A percentile compares a stretch with the other conserved stretches of the same genome.
These are phyloP conservation scores for Lissocephala sabroskyi DNA, from an alignment of 2,888 invertebrate species.

Conservation along the genomic window DNA sequence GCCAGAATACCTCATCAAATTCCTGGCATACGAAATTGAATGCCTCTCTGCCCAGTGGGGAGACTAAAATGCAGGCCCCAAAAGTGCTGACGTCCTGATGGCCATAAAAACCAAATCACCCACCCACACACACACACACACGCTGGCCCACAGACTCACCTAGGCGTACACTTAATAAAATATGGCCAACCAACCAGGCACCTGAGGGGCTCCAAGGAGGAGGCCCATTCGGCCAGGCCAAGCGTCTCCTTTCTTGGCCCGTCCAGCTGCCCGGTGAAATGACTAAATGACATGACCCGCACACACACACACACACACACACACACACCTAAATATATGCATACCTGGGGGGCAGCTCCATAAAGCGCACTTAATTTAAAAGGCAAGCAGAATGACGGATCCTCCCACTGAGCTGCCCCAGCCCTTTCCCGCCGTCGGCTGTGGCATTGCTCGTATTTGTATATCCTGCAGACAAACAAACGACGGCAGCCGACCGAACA, in stretches of 20 bases:
- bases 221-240: no score
- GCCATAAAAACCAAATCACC: no score
- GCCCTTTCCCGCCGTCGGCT: neutral
- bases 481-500: neutral
- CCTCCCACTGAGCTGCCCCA: neutral
- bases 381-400: neutral
- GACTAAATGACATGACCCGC: neutral
- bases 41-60: no score
- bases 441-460: neutral
- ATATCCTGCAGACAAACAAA: neutral
- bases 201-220: no score
- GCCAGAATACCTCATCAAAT: neutral
- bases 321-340: neutral
- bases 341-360: neutral
- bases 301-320: neutral
- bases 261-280: no score
- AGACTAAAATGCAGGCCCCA: neutral
- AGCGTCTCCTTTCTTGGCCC: no score
- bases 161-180: no score
- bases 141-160: neutral
- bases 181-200: no score
- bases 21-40: no score
- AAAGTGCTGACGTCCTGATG: neutral
- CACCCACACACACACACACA: neutral
- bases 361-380: slow-evolving; percentile 11